Evolutionary conservation across 2,888 invertebrate genomes (phyloP), one percentile per base, ranked within the genome.

Genomic region (Opisthograptis luteolata): DNA sequence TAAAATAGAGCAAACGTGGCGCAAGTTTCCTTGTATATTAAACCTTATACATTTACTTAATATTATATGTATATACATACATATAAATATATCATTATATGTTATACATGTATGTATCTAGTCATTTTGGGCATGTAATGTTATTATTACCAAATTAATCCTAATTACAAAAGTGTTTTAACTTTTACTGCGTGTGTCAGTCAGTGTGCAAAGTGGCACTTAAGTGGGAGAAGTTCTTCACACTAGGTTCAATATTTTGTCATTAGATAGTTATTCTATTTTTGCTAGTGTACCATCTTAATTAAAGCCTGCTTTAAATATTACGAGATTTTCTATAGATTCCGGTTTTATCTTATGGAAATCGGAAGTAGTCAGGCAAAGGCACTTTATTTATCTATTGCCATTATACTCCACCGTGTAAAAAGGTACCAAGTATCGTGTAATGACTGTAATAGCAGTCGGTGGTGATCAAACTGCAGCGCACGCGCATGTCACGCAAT

Each of bases 401-500:
- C n/a, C 8, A 8, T n/a, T 14, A 3, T n/a, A 24, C 8, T 15
- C 12, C 17, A 27, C 7, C 9, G 7, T 27, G 27, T 1, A 1
- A 10, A n/a, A 27, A 35, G 20, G 7, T 25, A n/a, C 25, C 25
- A 62, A 48, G 52, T 60, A 65, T 64, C 57, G 56, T 65, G 62
- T 62, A 62, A 53, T 66, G n/a, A n/a, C n/a, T n/a, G 64, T 62
- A 62, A 55, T 53, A 57, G 49, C 47, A 62, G 64, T 56, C 24
- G 22, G 70, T 64, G 64, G 65, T 68, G 72, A 76, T 77, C 74
- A 72, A 73, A 75, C 70, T 73, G 70, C 73, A 64, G 68, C 73
- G 76, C 81, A 78, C 76, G 81, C 79, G 81, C 79, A 64, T 67
- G 75, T 68, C 81, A 82, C 81, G 79, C 80, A 79, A 80, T 79